phyloP scores from a whole-genome alignment of 92 coral and sea anemone genomes.

The Phenganax marumi region DNA sequence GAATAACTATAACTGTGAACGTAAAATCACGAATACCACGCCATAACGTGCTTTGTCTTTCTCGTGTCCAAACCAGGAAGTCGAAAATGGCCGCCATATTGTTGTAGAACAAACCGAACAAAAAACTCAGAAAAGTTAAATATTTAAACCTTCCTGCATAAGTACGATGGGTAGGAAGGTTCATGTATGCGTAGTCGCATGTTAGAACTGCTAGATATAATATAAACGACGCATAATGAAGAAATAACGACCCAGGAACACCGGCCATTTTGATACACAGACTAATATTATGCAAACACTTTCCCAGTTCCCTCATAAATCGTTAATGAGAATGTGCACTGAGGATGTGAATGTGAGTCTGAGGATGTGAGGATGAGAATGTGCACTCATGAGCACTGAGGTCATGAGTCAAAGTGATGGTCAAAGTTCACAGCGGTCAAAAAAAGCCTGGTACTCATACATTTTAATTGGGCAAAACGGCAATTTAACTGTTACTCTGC shows the following conservation, averaged over 20 bases:
- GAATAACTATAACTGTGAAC: slow-evolving; percentile 79
- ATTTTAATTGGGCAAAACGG: neutral
- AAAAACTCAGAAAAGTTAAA: slow-evolving; percentile 81
- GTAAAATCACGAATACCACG: slow-evolving; percentile 69
- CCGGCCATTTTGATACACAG: slow-evolving; percentile 17
- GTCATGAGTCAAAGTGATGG: slow-evolving; percentile 24
- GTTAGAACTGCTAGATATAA: slow-evolving; percentile 67
- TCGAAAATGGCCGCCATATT: slow-evolving; percentile 77
- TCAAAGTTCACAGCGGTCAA: neutral
- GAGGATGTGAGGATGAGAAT: too few species aligned
- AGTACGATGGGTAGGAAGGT: slow-evolving; percentile 63
- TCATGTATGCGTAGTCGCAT: slow-evolving; percentile 68
- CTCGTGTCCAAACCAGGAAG: slow-evolving; percentile 61
- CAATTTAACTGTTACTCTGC: too few species aligned
- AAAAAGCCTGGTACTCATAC: neutral
- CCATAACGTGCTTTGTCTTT: slow-evolving; percentile 66
- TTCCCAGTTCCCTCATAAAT: neutral
- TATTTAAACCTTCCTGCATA: slow-evolving; percentile 93
- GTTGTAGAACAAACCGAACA: slow-evolving; percentile 75
- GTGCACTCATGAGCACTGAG: too few species aligned
- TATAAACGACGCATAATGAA: slow-evolving; percentile 75
- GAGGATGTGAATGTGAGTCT: too few species aligned
- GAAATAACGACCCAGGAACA: slow-evolving; percentile 54
- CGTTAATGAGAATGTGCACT: neutral
- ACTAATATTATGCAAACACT: neutral